Conservation (phyloP, 2,888 invertebrate genomes). For the Amiota minor region DNA sequence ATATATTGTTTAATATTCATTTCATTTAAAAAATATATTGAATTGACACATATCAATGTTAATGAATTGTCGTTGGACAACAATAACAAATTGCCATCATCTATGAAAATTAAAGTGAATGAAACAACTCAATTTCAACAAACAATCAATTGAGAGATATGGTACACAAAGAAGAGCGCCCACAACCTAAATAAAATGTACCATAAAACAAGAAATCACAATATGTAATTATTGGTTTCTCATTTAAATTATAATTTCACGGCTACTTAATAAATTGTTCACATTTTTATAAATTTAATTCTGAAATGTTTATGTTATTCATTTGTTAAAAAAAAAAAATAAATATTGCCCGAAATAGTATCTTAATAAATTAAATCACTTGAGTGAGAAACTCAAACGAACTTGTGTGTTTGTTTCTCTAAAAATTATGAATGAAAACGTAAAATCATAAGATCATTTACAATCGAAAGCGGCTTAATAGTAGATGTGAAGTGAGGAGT, state of each 20-base stretch:
- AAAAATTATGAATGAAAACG: conserved; percentile 29
- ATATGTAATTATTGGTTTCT: background rate
- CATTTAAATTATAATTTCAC: background rate
- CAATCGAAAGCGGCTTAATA: no score
- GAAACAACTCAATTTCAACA: no score
- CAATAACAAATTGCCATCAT: no score
- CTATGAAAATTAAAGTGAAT: no score
- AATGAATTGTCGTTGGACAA: no score
- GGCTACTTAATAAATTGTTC: background rate
- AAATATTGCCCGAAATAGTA: background rate
- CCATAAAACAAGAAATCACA: background rate
- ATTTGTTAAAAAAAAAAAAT: background rate
- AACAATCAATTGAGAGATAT: background rate
- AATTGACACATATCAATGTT: no score
- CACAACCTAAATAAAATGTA: background rate
- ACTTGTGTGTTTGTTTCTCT: background rate
- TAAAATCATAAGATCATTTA: conserved; percentile 2
- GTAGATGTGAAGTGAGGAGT: background rate
- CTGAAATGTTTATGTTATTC: background rate
- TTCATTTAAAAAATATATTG: no score
- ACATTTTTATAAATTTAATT: background rate
- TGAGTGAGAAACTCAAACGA: background rate
- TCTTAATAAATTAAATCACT: background rate
- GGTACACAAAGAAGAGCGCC: background rate
- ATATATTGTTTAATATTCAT: no score